These are phyloP conservation scores for Stenodera caucasica DNA, from an alignment of 2,888 invertebrate genomes.

Conservation along the genomic window DNA sequence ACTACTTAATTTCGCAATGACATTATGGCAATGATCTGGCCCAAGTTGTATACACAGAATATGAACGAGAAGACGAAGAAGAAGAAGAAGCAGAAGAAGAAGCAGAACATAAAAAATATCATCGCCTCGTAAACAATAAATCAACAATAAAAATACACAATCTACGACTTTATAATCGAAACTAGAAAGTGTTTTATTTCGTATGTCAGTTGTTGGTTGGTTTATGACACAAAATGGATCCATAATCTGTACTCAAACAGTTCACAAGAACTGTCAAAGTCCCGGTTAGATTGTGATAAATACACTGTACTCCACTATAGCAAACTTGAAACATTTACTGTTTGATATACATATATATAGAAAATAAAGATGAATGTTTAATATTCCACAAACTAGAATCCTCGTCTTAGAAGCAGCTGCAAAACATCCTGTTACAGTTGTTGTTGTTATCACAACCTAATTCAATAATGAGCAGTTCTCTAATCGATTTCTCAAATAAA, in stretches of 20 bases:
- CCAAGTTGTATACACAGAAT: too few species aligned
- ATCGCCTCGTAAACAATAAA: conserved; percentile 44
- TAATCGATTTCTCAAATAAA: not conserved
- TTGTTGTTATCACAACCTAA: not conserved
- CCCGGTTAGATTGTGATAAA: conserved; percentile 42
- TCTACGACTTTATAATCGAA: conserved; percentile 42
- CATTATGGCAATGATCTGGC: conserved; percentile 48
- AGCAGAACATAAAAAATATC: conserved; percentile 44
- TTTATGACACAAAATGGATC: conserved; percentile 47
- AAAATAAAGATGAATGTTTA: conserved; percentile 48
- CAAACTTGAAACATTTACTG: conserved; percentile 27
- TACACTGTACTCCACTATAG: too few species aligned
- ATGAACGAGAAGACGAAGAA: too few species aligned
- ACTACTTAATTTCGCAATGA: conserved; percentile 51
- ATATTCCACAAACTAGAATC: conserved; percentile 40
- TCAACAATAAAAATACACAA: conserved; percentile 37
- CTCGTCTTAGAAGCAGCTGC: not conserved
- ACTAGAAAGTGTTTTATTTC: conserved; percentile 44
- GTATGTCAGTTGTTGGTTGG: conserved; percentile 46
- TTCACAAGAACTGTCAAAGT: conserved; percentile 48
- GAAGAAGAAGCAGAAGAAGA: too few species aligned
- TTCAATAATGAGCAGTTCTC: not conserved
- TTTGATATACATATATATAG: conserved; percentile 39
- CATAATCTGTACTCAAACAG: conserved; percentile 47
- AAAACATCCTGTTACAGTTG: conserved; percentile 1